These are phyloP conservation scores for Pachypanchax playfairii DNA, from an alignment of 2,113 vertebrate species.

Conservation along the genomic window DNA sequence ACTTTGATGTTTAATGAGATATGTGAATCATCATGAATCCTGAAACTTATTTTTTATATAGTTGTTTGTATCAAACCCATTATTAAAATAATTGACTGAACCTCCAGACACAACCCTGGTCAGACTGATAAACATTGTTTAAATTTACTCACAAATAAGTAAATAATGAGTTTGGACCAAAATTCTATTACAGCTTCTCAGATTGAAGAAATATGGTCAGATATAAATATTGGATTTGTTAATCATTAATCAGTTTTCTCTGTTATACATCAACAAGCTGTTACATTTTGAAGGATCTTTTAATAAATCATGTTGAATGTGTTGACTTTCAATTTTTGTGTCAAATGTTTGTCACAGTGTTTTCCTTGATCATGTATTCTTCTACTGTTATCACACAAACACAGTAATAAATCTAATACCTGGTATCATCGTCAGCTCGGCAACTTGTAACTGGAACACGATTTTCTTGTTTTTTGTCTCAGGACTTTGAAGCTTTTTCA, in stretches of 20 bases:
- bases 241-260: not conserved
- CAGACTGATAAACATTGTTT: not conserved
- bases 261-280: not conserved
- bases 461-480: not conserved
- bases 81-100: not conserved
- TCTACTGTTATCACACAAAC: not conserved
- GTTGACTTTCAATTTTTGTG: not conserved
- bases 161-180: not conserved
- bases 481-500: slow-evolving; percentile 3
- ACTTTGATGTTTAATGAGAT: not conserved
- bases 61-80: not conserved
- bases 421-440: not conserved
- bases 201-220: not conserved
- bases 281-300: not conserved
- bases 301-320: accelerated
- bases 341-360: not conserved
- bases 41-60: not conserved
- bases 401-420: not conserved
- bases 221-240: not conserved
- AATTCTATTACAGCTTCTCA: not conserved
- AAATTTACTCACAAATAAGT: not conserved
- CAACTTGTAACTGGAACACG: not conserved
- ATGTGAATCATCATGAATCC: not conserved
- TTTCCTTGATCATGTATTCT: accelerated
- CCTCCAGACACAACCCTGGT: not conserved